A percentile compares a stretch with the other conserved stretches of the same genome.
Evolutionary conservation across 2,797 vertebrate species (phyloP).

Genomic region (Catamblyrhynchus diadema): DNA sequence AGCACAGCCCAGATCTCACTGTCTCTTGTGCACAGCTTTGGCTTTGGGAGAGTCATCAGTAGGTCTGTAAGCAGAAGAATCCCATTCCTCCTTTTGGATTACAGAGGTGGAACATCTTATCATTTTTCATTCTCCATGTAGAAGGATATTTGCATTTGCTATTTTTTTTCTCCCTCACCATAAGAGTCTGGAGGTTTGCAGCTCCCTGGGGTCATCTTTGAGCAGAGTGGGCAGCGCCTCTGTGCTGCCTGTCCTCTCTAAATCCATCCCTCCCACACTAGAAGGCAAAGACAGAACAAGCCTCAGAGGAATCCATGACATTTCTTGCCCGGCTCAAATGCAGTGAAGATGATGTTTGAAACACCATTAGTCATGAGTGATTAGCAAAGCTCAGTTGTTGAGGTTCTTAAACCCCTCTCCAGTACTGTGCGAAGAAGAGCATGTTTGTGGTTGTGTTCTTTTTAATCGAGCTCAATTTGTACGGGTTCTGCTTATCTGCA

Average conservation of each 20-base stretch:
- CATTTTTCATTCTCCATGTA: background rate
- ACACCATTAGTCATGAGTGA: slow-evolving; percentile 54
- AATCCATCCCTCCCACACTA: slow-evolving; percentile 42
- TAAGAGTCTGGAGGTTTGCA: slow-evolving; percentile 7
- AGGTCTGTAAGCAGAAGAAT: background rate
- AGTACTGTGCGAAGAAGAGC: background rate
- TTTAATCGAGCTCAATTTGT: slow-evolving; percentile 20
- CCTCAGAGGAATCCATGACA: slow-evolving; percentile 60
- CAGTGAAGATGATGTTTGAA: slow-evolving; percentile 52
- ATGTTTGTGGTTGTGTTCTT: background rate
- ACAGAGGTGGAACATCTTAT: background rate
- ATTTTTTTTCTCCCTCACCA: background rate
- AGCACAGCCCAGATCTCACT: background rate
- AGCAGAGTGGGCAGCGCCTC: background rate
- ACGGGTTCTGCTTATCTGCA: slow-evolving; percentile 38
- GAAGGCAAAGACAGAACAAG: slow-evolving; percentile 37
- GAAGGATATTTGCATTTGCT: background rate
- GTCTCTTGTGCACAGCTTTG: background rate
- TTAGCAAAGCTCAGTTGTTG: slow-evolving; percentile 53
- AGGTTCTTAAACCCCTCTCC: slow-evolving; percentile 18
- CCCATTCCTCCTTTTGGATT: background rate
- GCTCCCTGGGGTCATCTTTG: slow-evolving; percentile 3
- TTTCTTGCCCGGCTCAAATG: slow-evolving; percentile 30
- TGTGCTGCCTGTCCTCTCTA: background rate
- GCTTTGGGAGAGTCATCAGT: background rate